Base-by-base conservation (phyloP, 1,140 invertebrate species). In the Eriosoma lanigerum region DNA sequence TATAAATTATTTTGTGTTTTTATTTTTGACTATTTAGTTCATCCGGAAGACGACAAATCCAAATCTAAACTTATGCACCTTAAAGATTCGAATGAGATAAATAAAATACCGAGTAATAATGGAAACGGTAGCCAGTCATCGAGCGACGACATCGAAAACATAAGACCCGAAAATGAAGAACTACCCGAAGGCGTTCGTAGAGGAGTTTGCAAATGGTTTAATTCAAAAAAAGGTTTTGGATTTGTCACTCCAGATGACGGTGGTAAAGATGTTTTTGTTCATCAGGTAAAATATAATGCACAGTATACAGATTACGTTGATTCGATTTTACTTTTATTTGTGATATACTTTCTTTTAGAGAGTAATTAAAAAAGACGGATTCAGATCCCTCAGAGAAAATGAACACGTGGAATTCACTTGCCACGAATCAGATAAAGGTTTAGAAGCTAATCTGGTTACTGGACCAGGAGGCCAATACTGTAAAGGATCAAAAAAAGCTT, bases 131-230 rank as follows among this genome's bases (percentile, higher is more conserved):
- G 32, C 15, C 75, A 62, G 3, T 60, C 75, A 12, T 78, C 75
- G 1, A 78, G 58, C 81, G 38, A 83, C 52, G 26, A 81, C 8
- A 38, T 38, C 46, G 66, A 82, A 82, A 56, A 83, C 72, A 38
- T 26, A 50, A 44, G 83, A 78, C 17, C 82, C 70, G 68, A 81
- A 80, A 38, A 81, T 81, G 44, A 82, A 82, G 50, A 83, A 83
- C 26, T 83, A 78, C 26, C 83, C 64, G 32, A 72, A 72, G 83
- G 83, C 3, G 82, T 83, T 9, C 89, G 92, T 78, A 89, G 89
- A 84, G 94, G 94, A 48, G 90, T 90, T 85, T 95, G 93, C 88
- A 96, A 96, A 88, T 96, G 94, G 94, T 96, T 96, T 86, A 96
- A 96, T 85, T 94, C 95, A 58, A 93, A 92, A 82, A 96, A 96